Percentiles rank a stretch among this genome's conserved stretches.
Evolutionary conservation across 2,888 invertebrate species (phyloP).

Genomic region (Rhingia rostrata): DNA sequence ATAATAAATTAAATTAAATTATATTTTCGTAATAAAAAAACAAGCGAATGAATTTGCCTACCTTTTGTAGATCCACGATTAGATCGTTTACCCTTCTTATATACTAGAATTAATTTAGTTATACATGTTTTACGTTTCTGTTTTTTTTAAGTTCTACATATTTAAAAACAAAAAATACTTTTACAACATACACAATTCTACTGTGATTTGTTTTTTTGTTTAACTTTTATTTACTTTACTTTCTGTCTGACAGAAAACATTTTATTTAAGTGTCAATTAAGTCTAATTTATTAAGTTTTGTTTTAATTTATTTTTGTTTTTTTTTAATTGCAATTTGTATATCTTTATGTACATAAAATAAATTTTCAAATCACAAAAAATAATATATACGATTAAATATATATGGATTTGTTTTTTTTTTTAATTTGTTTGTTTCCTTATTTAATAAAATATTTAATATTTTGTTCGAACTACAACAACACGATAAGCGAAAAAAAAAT

Average conservation of each 20-base stretch:
- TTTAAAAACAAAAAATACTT: conserved; percentile 28
- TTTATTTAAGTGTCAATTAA: conserved; percentile 33
- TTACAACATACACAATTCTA: conserved; percentile 35
- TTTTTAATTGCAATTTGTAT: conserved; percentile 23
- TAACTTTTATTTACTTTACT: conserved; percentile 43
- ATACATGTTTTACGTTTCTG: conserved; percentile 19
- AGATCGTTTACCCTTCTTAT: conserved; percentile 65
- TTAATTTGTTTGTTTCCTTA: conserved; percentile 17
- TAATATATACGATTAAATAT: conserved; percentile 50
- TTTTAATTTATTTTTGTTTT: conserved; percentile 3
- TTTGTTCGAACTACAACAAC: conserved; percentile 58
- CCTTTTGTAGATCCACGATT: conserved; percentile 71
- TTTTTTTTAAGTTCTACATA: conserved; percentile 16
- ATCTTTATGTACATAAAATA: conserved; percentile 62
- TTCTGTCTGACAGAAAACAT: conserved; percentile 65
- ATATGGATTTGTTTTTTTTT: conserved; percentile 15
- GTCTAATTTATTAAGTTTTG: conserved; percentile 36
- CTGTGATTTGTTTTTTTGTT: conserved; percentile 28
- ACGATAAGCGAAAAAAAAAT: conserved; percentile 43
- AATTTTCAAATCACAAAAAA: conserved; percentile 64
- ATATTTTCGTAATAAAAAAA: conserved; percentile 59
- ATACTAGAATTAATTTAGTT: conserved; percentile 69
- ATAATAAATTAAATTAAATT: conserved; percentile 73
- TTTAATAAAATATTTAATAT: conserved; percentile 11
- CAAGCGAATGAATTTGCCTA: conserved; percentile 70